A percentile compares a stretch with the other conserved stretches of the same genome.
phyloP scores from a whole-genome alignment of 2,888 invertebrate species.

The Diarsia rubi region DNA sequence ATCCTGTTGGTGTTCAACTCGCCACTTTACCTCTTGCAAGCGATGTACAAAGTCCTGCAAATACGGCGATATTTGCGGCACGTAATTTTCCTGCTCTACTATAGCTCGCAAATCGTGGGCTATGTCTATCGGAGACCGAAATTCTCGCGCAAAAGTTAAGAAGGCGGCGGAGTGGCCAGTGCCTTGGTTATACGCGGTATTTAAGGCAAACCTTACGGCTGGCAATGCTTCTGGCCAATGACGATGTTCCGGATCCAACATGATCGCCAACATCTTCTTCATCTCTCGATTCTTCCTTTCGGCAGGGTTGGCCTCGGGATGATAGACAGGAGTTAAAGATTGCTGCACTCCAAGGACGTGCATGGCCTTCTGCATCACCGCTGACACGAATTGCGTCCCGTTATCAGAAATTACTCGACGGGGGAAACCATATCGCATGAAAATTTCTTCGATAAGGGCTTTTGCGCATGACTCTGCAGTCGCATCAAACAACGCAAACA shows the following conservation, averaged over 20 bases:
- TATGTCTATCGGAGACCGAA: constrained; percentile 13
- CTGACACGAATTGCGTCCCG: not conserved
- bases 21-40: constrained; percentile 6
- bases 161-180: constrained; percentile 2
- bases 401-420: constrained; percentile 5
- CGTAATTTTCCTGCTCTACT: not conserved
- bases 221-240: not conserved
- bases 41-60: not conserved
- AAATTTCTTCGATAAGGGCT: not conserved
- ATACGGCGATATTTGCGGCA: constrained; percentile 11
- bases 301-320: not conserved
- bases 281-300: not conserved
- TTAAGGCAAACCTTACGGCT: not conserved
- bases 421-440: not conserved
- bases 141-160: constrained; percentile 9
- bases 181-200: not conserved
- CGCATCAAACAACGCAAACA: not conserved
- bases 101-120: not conserved
- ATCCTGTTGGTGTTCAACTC: constrained; percentile 15
- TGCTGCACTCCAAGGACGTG: not conserved
- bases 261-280: not conserved
- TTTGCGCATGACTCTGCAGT: not conserved
- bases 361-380: not conserved
- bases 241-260: not conserved
- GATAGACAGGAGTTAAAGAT: not conserved